Percentiles rank a stretch among this genome's conserved stretches.
These are phyloP conservation scores for Epinephelus cyanopodus DNA, from an alignment of 2,113 vertebrate genomes.

Conservation along the genomic window DNA sequence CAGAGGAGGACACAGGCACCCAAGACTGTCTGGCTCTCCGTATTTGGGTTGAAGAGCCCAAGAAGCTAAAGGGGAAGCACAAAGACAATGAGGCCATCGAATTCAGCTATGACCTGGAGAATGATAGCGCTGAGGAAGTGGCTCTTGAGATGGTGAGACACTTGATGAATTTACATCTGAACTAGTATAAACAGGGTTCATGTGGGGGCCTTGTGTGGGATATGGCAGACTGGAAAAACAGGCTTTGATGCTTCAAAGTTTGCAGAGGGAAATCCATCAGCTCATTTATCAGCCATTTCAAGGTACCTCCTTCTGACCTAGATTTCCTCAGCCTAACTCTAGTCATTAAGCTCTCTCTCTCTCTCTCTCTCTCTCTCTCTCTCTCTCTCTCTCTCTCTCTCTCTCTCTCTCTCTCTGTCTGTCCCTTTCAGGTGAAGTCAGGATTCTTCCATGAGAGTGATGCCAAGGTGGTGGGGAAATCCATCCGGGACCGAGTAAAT, in stretches of 20 bases:
- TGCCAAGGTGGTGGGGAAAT: slow-evolving; percentile 93
- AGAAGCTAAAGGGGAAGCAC: slow-evolving; percentile 96
- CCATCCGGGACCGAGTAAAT: slow-evolving; percentile 91
- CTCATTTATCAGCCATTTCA: slow-evolving; percentile 27
- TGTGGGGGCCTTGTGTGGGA: neutral
- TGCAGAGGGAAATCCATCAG: slow-evolving; percentile 12
- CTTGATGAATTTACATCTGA: neutral
- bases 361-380: slow-evolving; percentile 10
- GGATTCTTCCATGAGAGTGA: slow-evolving; percentile 96
- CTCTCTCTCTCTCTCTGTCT: neutral
- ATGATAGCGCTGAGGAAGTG: slow-evolving; percentile 93
- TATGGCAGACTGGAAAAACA: neutral
- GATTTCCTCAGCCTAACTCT: slow-evolving; percentile 9
- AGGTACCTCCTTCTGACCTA: slow-evolving; percentile 33
- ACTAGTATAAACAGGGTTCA: neutral
- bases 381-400: neutral
- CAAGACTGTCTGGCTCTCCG: slow-evolving; percentile 90
- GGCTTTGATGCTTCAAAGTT: slow-evolving; percentile 30
- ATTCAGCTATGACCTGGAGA: slow-evolving; percentile 94
- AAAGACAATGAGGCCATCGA: slow-evolving; percentile 99
- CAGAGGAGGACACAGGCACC: slow-evolving; percentile 89
- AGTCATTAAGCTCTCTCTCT: slow-evolving; percentile 9
- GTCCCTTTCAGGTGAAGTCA: slow-evolving; percentile 88
- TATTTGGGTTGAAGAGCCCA: slow-evolving; percentile 96
- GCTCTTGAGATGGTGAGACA: slow-evolving; percentile 93